Conservation (phyloP, 2,113 vertebrate genomes). For the Lanius collurio region DNA sequence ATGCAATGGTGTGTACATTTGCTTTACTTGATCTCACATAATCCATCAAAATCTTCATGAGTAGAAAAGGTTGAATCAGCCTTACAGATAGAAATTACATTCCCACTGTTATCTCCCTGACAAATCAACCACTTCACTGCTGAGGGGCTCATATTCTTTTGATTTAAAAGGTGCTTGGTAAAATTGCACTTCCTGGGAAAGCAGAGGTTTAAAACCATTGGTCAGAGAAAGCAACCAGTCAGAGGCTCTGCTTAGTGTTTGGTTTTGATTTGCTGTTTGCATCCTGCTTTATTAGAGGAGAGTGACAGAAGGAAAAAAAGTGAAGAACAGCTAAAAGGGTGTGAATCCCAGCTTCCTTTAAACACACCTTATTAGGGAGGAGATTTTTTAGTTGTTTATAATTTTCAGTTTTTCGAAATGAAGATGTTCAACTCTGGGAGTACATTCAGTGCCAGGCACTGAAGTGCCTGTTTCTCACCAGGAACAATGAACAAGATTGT, state of each 20-base stretch:
- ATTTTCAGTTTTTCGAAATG: neutral
- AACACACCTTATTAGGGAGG: neutral
- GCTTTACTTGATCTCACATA: constrained; percentile 1
- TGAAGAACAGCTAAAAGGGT: neutral
- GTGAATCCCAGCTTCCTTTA: neutral
- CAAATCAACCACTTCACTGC: neutral
- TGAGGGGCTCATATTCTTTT: neutral
- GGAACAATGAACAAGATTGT: neutral
- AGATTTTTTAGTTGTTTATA: neutral
- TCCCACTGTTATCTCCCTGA: neutral
- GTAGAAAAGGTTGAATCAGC: neutral
- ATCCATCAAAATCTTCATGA: constrained; percentile 28
- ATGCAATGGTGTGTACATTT: neutral
- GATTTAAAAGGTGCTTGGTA: neutral
- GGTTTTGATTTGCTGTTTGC: neutral
- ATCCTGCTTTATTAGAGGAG: neutral
- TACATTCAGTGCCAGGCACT: neutral
- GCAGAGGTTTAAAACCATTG: neutral
- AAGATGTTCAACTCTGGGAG: neutral
- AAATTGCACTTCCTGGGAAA: neutral
- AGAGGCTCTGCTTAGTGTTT: neutral
- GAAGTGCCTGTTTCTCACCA: neutral
- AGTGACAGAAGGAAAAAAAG: neutral
- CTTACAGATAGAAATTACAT: constrained; percentile 16
- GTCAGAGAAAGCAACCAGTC: neutral